Percentiles rank a stretch among this genome's conserved stretches.
These are phyloP conservation scores for Eristalinus aeneus DNA, from an alignment of 2,888 invertebrate genomes.

Conservation along the genomic window DNA sequence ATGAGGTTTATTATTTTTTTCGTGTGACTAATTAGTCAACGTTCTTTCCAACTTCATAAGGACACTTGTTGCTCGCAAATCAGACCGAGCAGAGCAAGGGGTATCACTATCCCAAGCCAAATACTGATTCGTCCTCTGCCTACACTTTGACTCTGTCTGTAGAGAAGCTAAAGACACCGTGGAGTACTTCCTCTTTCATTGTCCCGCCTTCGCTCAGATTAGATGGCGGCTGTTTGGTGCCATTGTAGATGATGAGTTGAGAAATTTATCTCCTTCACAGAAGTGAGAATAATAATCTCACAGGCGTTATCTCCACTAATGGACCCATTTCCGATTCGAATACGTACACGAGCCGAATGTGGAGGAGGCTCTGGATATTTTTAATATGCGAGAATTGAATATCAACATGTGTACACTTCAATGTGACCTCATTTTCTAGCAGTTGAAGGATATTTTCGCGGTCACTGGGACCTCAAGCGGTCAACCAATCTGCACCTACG, in stretches of 20 bases:
- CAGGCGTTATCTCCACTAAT: background rate
- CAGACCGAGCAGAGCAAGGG: slow-evolving; percentile 41
- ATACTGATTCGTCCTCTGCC: slow-evolving; percentile 64
- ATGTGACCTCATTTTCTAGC: too few species aligned
- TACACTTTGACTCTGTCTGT: slow-evolving; percentile 61
- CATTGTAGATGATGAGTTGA: too few species aligned
- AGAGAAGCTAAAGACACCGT: too few species aligned
- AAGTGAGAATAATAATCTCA: too few species aligned
- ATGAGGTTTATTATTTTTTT: too few species aligned
- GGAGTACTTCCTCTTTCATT: too few species aligned
- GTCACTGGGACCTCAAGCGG: too few species aligned
- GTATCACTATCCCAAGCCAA: slow-evolving; percentile 57
- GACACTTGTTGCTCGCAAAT: slow-evolving; percentile 37
- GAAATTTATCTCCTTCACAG: too few species aligned
- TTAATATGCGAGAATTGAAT: background rate
- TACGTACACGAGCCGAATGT: background rate
- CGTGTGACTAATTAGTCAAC: slow-evolving; percentile 74
- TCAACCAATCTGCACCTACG: too few species aligned
- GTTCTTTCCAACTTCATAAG: slow-evolving; percentile 67
- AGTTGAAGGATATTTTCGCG: too few species aligned
- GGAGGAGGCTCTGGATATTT: background rate
- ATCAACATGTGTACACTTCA: background rate
- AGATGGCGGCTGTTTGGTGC: too few species aligned
- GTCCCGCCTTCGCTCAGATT: too few species aligned
- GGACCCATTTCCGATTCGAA: background rate